phyloP scores from a whole-genome alignment of 2,888 invertebrate genomes.

The Eupithecia insigniata region DNA sequence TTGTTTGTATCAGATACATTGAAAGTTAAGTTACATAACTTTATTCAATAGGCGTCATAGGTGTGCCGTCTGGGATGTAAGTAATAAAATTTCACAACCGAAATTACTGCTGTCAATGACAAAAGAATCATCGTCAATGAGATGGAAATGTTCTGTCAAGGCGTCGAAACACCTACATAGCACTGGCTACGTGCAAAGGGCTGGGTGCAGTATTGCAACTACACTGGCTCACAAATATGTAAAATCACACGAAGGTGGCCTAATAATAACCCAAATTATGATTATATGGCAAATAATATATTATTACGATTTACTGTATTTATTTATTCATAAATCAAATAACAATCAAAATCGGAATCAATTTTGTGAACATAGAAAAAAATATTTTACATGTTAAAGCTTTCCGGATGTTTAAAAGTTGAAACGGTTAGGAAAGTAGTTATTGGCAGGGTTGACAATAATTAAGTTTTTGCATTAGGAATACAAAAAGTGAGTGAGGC shows the following conservation, averaged over 20 bases:
- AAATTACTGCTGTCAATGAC: constrained; percentile 50
- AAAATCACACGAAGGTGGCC: neutral
- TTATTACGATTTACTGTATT: no score
- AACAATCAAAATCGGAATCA: no score
- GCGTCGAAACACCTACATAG: constrained; percentile 59
- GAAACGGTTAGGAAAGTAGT: no score
- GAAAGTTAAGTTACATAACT: constrained; percentile 11
- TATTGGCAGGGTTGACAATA: no score
- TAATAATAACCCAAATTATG: no score
- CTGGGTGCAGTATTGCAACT: constrained; percentile 14
- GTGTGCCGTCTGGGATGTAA: constrained; percentile 29
- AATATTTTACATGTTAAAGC: no score
- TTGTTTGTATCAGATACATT: neutral
- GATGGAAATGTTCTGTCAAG: constrained; percentile 61
- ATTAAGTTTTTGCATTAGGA: neutral
- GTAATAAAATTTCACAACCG: constrained; percentile 42
- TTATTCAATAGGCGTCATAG: constrained; percentile 7
- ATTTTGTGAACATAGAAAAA: no score
- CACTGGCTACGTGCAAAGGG: constrained; percentile 10
- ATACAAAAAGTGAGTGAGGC: no score
- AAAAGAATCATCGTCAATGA: constrained; percentile 64
- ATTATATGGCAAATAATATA: no score
- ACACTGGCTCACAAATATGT: neutral
- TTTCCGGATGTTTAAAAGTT: no score
- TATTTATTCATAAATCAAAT: no score